Evolutionary conservation across 2,113 vertebrate genomes (phyloP), one percentile per base, ranked within the genome.

Genomic region (Clarias macrocephalus): DNA sequence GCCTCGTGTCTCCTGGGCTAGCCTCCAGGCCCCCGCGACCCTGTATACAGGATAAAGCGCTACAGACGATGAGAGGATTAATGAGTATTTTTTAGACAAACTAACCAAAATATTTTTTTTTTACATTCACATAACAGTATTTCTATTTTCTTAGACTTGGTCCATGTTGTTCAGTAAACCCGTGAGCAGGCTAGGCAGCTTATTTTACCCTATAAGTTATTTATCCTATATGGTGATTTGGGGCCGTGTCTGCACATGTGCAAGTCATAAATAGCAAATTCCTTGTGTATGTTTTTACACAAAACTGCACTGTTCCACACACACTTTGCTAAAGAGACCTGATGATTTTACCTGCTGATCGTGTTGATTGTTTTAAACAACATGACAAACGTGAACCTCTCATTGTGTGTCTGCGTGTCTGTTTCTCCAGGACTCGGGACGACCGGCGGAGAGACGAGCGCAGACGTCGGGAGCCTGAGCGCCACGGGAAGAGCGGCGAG

Each of bases 381-480:
- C 54, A n/a, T 2, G 13, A 13, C 2, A 23, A 15, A 16, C 2
- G 13, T 66, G 42, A 30, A 62, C 30, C 79, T 1, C 28, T 80
- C 8, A n/a, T 59, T 28, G 5, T 21, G 8, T 73, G 13, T 48
- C 5, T 23, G 8, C 62, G 8, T 23, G 8, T 8, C 25, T 80
- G 3, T 15, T 12, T n/a, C 21, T 28, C 7, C 91, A 99, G 98
- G 91, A 93, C 87, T 81, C 96, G 97, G 21, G 98, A 96, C 2
- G 96, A 99, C 25, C 96, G 98, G 16, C 96, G 98, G 91, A 95
- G 98, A 88, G 99, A 99, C 1, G 98, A 99, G 87, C 97, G 97
- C 65, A 99, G 99, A 33, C 97, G 97, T 72, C 96, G 99, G 28
- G 98, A 99, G 87, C 96, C 95, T 0, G 97, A 99, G 60, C 93